Conservation (phyloP, 1,140 invertebrate genomes). For the Spodoptera litura region DNA sequence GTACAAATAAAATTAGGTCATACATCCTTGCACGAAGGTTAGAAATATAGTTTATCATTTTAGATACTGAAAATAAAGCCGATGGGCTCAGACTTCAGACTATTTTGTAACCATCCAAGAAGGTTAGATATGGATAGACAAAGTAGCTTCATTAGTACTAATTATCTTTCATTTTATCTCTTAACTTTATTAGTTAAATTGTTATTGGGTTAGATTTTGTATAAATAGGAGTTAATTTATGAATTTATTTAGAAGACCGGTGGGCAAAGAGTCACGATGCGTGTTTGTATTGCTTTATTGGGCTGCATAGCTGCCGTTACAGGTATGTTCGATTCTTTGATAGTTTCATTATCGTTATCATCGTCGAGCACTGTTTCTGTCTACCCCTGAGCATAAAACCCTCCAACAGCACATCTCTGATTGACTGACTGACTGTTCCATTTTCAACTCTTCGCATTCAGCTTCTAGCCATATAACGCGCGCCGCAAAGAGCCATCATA, state of each 20-base stretch:
- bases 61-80: background rate
- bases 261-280: background rate
- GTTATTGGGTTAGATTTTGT: background rate
- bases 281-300: background rate
- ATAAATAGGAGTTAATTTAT: background rate
- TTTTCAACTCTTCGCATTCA: too few relatives aligned
- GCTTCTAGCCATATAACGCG: too few relatives aligned
- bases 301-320: background rate
- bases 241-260: background rate
- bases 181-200: background rate
- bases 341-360: too few relatives aligned
- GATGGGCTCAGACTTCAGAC: background rate
- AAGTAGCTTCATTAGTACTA: background rate
- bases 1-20: too few relatives aligned
- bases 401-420: too few relatives aligned
- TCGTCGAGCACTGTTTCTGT: too few relatives aligned
- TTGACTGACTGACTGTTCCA: too few relatives aligned
- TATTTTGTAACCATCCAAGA: conserved; percentile 5
- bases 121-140: background rate
- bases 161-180: background rate
- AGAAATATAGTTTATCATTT: too few relatives aligned
- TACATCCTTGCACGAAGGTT: too few relatives aligned
- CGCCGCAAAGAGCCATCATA: too few relatives aligned
- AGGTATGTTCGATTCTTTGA: background rate
- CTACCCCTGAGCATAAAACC: too few relatives aligned